Conservation (phyloP, 2,797 vertebrate genomes). For the Sebastes vulpes region DNA sequence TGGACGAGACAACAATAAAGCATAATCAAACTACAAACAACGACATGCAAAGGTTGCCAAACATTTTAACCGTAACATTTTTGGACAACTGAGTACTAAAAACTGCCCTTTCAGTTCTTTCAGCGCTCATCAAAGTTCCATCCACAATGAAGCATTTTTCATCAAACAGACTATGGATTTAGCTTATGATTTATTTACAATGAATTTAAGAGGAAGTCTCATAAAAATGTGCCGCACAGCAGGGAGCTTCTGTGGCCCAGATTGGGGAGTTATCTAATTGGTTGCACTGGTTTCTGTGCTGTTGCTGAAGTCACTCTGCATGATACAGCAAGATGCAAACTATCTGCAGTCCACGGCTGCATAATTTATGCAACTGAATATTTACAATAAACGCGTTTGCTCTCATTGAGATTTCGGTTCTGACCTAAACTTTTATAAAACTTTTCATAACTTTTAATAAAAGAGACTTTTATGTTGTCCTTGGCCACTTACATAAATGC, state of each 20-base stretch:
- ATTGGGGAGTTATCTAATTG: constrained; percentile 49
- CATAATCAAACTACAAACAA: not conserved
- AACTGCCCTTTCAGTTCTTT: not conserved
- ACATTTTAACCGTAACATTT: constrained; percentile 6
- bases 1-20: constrained; percentile 36
- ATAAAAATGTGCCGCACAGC: constrained; percentile 28
- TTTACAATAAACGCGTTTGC: constrained; percentile 6
- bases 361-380: constrained; percentile 39
- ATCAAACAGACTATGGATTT: constrained; percentile 68
- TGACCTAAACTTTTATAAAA: constrained; percentile 3
- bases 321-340: constrained; percentile 43
- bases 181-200: constrained; percentile 59
- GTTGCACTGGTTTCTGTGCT: constrained; percentile 37
- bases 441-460: not conserved
- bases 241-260: constrained; percentile 55
- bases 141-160: constrained; percentile 31
- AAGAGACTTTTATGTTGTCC: not conserved
- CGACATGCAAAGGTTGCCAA: not conserved
- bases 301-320: constrained; percentile 35
- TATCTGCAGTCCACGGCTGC: not conserved
- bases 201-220: constrained; percentile 38
- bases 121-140: constrained; percentile 33
- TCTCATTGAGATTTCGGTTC: not conserved
- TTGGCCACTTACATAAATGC: not conserved
- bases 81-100: not conserved